phyloP scores from a whole-genome alignment of 2,113 vertebrate genomes.

The Pseudopodoces humilis region DNA sequence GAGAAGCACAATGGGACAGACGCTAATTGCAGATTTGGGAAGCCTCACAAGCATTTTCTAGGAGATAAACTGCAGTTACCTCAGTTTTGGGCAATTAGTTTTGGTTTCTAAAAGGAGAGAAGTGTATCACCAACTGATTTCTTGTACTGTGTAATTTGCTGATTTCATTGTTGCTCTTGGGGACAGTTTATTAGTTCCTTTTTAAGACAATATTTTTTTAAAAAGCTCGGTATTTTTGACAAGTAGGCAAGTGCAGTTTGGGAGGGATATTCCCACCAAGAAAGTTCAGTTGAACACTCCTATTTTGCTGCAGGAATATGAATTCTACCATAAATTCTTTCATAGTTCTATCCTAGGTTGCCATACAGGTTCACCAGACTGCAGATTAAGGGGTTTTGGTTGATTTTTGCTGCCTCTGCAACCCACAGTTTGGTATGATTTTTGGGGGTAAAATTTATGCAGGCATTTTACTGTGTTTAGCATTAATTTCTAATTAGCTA shows the following conservation, averaged over 20 bases:
- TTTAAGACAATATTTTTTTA: not conserved
- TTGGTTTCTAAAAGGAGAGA: constrained; percentile 31
- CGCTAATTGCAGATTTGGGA: constrained; percentile 31
- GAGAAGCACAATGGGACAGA: constrained; percentile 29
- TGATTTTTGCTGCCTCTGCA: not conserved
- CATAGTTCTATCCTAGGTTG: not conserved
- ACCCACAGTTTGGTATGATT: not conserved
- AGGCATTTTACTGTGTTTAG: not conserved
- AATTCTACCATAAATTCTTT: not conserved
- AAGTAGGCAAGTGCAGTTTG: not conserved
- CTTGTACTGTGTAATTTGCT: constrained; percentile 9
- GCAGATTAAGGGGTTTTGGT: not conserved
- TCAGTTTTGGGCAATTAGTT: constrained; percentile 10
- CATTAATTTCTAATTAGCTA: not conserved
- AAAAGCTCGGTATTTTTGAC: not conserved
- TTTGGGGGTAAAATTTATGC: not conserved
- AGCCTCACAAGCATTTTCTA: constrained; percentile 5
- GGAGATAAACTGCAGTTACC: constrained; percentile 35
- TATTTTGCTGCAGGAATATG: not conserved
- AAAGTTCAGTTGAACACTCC: not conserved
- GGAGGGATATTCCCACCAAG: not conserved
- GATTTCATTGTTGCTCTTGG: not conserved
- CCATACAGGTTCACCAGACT: not conserved
- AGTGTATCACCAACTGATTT: not conserved
- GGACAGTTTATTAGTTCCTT: not conserved